Conservation (phyloP, 2,797 vertebrate genomes). For the Sparus aurata region DNA sequence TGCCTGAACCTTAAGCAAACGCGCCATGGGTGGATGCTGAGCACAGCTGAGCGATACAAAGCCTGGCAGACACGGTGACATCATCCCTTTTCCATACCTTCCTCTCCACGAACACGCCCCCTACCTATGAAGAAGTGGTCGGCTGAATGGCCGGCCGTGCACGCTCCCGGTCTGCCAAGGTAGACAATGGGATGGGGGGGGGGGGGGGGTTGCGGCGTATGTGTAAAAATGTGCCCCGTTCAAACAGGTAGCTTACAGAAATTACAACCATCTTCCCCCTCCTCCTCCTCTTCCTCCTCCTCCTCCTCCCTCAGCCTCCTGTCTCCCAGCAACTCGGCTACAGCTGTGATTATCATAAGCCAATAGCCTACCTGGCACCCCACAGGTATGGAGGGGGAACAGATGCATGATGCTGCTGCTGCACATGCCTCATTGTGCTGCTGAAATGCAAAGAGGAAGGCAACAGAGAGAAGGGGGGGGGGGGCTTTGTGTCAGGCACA, state of each 20-base stretch:
- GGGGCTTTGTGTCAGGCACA: conserved; percentile 27
- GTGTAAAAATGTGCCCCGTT: conserved; percentile 60
- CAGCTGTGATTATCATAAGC: conserved; percentile 70
- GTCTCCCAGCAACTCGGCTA: conserved; percentile 78
- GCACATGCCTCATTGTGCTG: conserved; percentile 56
- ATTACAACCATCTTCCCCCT: conserved; percentile 55
- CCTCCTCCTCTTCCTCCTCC: conserved; percentile 15
- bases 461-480: conserved; percentile 6
- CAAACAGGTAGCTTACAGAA: conserved; percentile 80
- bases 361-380: conserved; percentile 76
- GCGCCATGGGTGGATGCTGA: conserved; percentile 56
- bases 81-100: conserved; percentile 84
- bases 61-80: conserved; percentile 83
- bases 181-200: conserved; percentile 65
- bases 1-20: neutral
- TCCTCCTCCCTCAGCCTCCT: conserved; percentile 57
- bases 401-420: conserved; percentile 33
- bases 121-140: conserved; percentile 74
- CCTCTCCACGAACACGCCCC: conserved; percentile 71
- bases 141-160: conserved; percentile 17
- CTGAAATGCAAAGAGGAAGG: conserved; percentile 28
- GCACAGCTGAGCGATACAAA: conserved; percentile 61
- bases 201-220: conserved; percentile 37
- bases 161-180: conserved; percentile 48
- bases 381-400: conserved; percentile 60